phyloP scores from a whole-genome alignment of 92 coral and sea anemone species.

The Galaxea fascicularis region DNA sequence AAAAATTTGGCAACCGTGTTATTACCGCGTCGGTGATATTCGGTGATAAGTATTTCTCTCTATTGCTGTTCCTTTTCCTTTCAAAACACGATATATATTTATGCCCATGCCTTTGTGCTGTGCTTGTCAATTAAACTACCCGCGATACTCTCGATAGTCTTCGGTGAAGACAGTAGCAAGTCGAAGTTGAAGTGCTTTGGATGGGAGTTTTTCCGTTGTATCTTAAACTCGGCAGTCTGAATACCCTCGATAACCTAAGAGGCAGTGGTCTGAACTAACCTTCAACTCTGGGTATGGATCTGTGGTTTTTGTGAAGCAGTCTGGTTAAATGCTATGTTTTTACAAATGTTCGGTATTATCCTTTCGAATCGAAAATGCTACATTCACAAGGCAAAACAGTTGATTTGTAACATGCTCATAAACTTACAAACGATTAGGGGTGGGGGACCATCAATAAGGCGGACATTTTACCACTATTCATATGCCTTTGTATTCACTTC shows the following conservation, averaged over 20 bases:
- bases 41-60: neutral
- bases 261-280: neutral
- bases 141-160: neutral
- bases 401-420: no score
- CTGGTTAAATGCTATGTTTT: neutral
- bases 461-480: no score
- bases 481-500: no score
- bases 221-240: neutral
- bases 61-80: neutral
- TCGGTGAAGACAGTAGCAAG: neutral
- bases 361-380: no score
- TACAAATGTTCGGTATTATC: no score
- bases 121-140: neutral
- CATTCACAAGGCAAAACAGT: no score
- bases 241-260: neutral
- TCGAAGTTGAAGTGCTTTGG: neutral
- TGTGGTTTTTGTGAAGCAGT: neutral
- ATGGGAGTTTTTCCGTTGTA: slow-evolving; percentile 16
- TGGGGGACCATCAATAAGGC: no score
- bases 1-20: neutral
- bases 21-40: neutral
- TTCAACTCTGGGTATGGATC: no score
- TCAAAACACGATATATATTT: neutral
- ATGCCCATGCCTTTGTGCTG: neutral
- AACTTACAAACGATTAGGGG: no score